Percentiles rank a stretch among this genome's conserved stretches.
Evolutionary conservation across 2,113 vertebrate species (phyloP).

Genomic region (Lepus americanus): DNA sequence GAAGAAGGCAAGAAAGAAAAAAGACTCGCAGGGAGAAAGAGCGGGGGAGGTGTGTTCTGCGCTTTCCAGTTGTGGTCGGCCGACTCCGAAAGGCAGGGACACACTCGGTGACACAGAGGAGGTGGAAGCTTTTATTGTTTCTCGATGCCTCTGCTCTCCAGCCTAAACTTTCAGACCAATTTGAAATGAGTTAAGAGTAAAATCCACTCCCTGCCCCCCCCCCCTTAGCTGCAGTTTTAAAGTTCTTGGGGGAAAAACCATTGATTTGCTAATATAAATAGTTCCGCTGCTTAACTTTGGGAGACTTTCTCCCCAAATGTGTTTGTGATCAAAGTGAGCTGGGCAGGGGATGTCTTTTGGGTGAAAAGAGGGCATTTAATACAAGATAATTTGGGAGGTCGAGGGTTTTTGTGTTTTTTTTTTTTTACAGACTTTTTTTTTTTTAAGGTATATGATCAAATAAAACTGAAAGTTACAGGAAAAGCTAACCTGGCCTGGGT

Average conservation of each 20-base stretch:
- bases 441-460: not conserved
- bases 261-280: conserved; percentile 60
- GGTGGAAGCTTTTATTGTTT: not conserved
- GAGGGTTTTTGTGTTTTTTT: not conserved
- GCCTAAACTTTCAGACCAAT: conserved; percentile 24
- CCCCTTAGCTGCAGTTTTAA: not conserved
- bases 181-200: conserved; percentile 33
- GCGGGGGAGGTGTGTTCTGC: conserved; percentile 27
- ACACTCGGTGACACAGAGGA: conserved; percentile 19
- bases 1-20: not conserved
- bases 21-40: conserved; percentile 37
- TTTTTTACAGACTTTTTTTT: not conserved
- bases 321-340: conserved; percentile 1
- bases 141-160: not conserved
- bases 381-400: not conserved
- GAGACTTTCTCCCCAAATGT: not conserved
- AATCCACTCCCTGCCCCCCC: not conserved
- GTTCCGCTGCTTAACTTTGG: not conserved
- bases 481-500: not conserved
- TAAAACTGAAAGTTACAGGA: not conserved
- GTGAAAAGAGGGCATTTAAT: not conserved
- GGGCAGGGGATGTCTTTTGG: not conserved
- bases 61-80: conserved; percentile 44
- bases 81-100: not conserved
- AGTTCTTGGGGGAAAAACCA: not conserved